Evolutionary conservation across 2,797 vertebrate genomes (phyloP).

Genomic region (Molossus molossus): DNA sequence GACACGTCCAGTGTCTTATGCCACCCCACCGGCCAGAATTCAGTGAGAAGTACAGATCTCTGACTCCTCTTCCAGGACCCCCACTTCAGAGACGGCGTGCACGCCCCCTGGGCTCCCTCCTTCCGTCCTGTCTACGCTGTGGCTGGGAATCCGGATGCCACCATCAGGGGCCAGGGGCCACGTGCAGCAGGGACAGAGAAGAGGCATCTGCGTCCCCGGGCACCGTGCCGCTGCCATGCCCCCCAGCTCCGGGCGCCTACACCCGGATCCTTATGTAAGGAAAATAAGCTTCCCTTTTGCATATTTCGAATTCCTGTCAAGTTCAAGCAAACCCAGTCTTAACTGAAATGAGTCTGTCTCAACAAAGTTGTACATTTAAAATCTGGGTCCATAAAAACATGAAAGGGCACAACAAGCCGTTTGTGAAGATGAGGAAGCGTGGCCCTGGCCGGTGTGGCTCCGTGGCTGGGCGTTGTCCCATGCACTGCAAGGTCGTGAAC

Average conservation of each 20-base stretch:
- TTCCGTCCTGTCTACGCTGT: neutral
- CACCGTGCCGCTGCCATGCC: rapidly evolving
- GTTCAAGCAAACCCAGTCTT: neutral
- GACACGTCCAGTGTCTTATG: neutral
- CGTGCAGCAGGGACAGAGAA: neutral
- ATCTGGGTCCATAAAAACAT: neutral
- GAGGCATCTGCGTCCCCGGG: rapidly evolving
- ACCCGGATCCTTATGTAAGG: rapidly evolving
- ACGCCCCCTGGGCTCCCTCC: rapidly evolving
- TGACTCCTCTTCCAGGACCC: neutral
- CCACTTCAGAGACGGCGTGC: neutral
- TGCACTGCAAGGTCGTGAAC: neutral
- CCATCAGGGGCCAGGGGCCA: neutral
- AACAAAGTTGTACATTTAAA: neutral
- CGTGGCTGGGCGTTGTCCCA: neutral
- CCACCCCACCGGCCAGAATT: neutral
- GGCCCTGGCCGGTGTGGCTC: neutral
- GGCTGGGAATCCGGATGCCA: neutral
- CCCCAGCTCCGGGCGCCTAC: neutral
- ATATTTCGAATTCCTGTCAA: neutral
- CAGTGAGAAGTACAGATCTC: neutral
- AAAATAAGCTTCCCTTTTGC: neutral
- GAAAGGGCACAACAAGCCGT: neutral
- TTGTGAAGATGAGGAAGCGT: neutral
- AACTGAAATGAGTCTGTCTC: neutral